Conservation (phyloP, 30 jellyfish, hydroid and myxozoan species). For the Chrysaora quinquecirrha region DNA sequence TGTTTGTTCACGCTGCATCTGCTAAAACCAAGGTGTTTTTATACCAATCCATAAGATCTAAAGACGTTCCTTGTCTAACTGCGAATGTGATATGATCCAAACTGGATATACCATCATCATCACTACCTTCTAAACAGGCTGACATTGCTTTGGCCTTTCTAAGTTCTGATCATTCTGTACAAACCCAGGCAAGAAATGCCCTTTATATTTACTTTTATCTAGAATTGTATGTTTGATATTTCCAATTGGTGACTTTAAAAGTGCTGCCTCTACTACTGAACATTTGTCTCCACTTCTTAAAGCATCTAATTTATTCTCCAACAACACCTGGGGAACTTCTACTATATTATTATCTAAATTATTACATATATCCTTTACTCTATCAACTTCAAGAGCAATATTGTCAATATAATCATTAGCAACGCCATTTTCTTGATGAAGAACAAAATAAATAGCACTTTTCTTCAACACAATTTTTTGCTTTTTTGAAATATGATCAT, state of each 20-base stretch:
- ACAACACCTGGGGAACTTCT: background rate
- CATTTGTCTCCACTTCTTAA: background rate
- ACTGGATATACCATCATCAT: background rate
- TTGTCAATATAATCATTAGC: constrained; percentile 71
- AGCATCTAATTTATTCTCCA: too few relatives aligned
- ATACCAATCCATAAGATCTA: constrained; percentile 78
- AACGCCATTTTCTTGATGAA: constrained; percentile 43
- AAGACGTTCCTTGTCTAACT: constrained; percentile 64
- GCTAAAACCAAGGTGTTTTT: constrained; percentile 37
- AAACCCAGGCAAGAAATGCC: constrained; percentile 80
- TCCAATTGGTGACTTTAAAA: constrained; percentile 85
- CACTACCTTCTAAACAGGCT: background rate
- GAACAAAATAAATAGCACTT: constrained; percentile 44
- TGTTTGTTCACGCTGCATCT: constrained; percentile 61
- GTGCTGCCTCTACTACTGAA: constrained; percentile 53
- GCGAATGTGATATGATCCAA: constrained; percentile 88
- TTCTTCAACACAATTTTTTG: constrained; percentile 54
- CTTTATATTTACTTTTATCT: constrained; percentile 55
- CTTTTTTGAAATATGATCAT: constrained; percentile 8
- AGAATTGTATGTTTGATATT: constrained; percentile 67
- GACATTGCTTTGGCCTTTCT: background rate
- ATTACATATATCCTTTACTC: constrained; percentile 47
- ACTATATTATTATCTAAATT: constrained; percentile 3
- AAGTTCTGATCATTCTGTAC: background rate
- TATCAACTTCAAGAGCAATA: constrained; percentile 72